Percentiles rank a stretch among this genome's conserved stretches.
phyloP scores from a whole-genome alignment of 2,888 invertebrate genomes.

The Timandra comae region DNA sequence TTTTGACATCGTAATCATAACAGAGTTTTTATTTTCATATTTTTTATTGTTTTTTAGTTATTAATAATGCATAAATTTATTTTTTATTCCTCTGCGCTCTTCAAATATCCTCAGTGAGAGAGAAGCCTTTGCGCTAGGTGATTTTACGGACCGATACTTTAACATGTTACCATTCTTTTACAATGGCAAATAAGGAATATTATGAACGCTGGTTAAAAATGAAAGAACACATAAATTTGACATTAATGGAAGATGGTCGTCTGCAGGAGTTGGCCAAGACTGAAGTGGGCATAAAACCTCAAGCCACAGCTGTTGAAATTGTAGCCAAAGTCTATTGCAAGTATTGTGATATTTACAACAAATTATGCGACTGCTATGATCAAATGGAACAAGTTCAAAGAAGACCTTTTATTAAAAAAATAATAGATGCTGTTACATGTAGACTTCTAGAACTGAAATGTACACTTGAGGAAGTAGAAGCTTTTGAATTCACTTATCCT shows the following conservation, averaged over 20 bases:
- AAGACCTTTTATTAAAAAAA: slow-evolving; percentile 68
- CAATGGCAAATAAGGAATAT: slow-evolving; percentile 56
- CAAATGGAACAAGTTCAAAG: slow-evolving; percentile 80
- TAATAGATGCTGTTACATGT: slow-evolving; percentile 77
- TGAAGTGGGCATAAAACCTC: slow-evolving; percentile 56
- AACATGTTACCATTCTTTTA: too few species aligned
- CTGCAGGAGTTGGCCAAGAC: slow-evolving; percentile 47
- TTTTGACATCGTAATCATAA: too few species aligned
- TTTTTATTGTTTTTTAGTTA: too few species aligned
- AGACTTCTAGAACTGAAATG: slow-evolving; percentile 77
- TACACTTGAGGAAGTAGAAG: slow-evolving; percentile 74
- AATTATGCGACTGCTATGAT: slow-evolving; percentile 77
- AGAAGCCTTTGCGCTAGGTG: too few species aligned
- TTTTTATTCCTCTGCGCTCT: too few species aligned
- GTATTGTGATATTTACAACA: slow-evolving; percentile 74
- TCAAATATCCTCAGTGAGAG: too few species aligned
- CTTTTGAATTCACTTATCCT: slow-evolving; percentile 81
- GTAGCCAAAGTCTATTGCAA: slow-evolving; percentile 69
- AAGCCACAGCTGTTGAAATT: slow-evolving; percentile 63
- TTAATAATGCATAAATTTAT: too few species aligned
- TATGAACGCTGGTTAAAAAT: slow-evolving; percentile 55
- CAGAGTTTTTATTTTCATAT: too few species aligned
- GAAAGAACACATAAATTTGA: slow-evolving; percentile 40
- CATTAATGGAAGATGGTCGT: slow-evolving; percentile 45
- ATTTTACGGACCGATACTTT: too few species aligned